Evolutionary conservation across 2,888 invertebrate genomes (phyloP), one percentile per base, ranked within the genome.

Genomic region (Calameuta pallipes): DNA sequence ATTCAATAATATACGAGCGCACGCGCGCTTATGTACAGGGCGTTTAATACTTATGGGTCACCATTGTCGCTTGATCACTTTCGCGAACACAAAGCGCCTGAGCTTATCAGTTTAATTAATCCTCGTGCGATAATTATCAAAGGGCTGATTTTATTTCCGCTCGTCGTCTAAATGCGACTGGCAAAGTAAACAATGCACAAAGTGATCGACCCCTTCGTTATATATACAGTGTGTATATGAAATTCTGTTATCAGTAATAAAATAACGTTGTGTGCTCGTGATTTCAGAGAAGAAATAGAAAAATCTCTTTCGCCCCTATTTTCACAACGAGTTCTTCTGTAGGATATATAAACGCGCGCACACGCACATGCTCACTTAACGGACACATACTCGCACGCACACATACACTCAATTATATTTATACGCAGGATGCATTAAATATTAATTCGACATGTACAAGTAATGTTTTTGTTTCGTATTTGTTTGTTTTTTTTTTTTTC

Each of bases 381-480:
- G 2, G 71, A 71, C 31, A 71, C 71, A 33, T 15, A 13, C 71
- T 31, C 71, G 15, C 71, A 34, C 12, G 15, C 71, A 71, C 31
- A 71, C 71, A 31, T 23, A 71, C 71, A 33, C 71, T 31, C 71
- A 34, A 31, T 33, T 71, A 71, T 74, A 77, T 78, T 68, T 69
- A 75, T 78, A 73, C 68, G 75, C 36, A 76, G 33, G 69, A 78
- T 78, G n/a, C 30, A 56, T 37, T 41, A 23, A 75, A 41, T 30
- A 34, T 41, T 78, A 78, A 79, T 75, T 23, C 78, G 79, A 78
- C 76, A 76, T 70, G 77, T 76, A 78, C 69, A 75, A 73, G 75
- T 69, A 73, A 56, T 56, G 56, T 76, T 74, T 73, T 35, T 73
- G 74, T 56, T 69, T 34, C 23, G 73, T 35, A 23, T 71, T 73